Evolutionary conservation across 2,797 vertebrate genomes (phyloP).

Genomic region (Platalea minor): DNA sequence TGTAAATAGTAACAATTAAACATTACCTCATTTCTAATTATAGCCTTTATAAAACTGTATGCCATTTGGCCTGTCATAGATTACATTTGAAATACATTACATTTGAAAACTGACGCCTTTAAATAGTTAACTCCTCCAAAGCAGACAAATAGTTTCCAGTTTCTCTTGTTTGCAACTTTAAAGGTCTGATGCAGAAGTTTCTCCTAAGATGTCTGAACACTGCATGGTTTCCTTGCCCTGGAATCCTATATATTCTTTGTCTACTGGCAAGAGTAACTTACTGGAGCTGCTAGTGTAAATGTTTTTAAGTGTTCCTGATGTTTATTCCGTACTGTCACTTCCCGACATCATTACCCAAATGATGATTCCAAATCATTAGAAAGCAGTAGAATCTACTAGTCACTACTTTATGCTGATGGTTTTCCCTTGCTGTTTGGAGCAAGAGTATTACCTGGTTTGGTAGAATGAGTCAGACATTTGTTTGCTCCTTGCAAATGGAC

Average conservation of each 20-base stretch:
- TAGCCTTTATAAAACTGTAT: background rate
- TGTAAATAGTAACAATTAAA: constrained; percentile 21
- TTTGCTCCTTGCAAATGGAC: background rate
- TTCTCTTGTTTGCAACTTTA: background rate
- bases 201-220: background rate
- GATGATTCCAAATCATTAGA: background rate
- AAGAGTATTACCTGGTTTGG: background rate
- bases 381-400: background rate
- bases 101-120: background rate
- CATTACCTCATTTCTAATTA: background rate
- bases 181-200: background rate
- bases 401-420: background rate
- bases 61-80: background rate
- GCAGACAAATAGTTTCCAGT: background rate
- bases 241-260: background rate
- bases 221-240: background rate
- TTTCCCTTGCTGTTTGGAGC: background rate
- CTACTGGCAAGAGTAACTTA: background rate
- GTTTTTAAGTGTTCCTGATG: background rate
- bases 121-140: background rate
- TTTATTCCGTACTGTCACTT: background rate
- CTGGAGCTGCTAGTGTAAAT: background rate
- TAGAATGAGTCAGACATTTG: background rate
- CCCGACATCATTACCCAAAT: background rate
- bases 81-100: background rate